Percentiles rank a stretch among this genome's conserved stretches.
Evolutionary conservation across 2,888 invertebrate species (phyloP).

Genomic region (Leptinotarsa tumamoca): DNA sequence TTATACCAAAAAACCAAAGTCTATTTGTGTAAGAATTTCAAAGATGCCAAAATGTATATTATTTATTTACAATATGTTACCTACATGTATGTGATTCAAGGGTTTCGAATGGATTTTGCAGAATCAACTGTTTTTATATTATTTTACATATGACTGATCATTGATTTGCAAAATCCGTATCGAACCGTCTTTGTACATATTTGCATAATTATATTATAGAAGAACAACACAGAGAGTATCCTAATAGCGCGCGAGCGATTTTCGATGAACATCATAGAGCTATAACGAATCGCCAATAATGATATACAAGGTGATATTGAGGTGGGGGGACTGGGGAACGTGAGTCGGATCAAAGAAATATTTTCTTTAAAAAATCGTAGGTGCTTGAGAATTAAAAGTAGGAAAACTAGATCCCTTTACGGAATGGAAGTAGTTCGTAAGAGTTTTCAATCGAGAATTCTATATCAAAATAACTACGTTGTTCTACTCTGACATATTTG

Average conservation of each 20-base stretch:
- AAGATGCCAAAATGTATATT: constrained; percentile 72
- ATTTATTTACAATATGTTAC: constrained; percentile 68
- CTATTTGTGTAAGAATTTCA: constrained; percentile 74
- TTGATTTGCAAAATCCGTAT: constrained; percentile 53
- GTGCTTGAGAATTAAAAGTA: background rate
- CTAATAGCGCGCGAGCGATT: constrained; percentile 22
- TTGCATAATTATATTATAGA: constrained; percentile 45
- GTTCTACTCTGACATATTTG: background rate
- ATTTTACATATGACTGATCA: constrained; percentile 61
- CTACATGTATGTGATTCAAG: constrained; percentile 66
- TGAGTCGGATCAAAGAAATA: background rate
- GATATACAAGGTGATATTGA: background rate
- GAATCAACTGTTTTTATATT: constrained; percentile 47
- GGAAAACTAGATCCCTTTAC: constrained; percentile 2
- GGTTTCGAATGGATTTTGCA: constrained; percentile 56
- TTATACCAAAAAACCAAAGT: constrained; percentile 73
- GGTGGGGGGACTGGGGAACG: background rate
- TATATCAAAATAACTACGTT: constrained; percentile 5
- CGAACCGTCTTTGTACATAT: constrained; percentile 51
- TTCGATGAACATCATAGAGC: constrained; percentile 38
- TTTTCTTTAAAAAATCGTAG: background rate
- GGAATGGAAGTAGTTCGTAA: background rate
- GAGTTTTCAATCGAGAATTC: background rate
- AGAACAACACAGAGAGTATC: constrained; percentile 45
- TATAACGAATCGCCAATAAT: background rate